Percentiles rank a stretch among this genome's conserved stretches.
These are phyloP conservation scores for Drosophila nasuta DNA, from an alignment of 1,140 invertebrate genomes.

Conservation along the genomic window DNA sequence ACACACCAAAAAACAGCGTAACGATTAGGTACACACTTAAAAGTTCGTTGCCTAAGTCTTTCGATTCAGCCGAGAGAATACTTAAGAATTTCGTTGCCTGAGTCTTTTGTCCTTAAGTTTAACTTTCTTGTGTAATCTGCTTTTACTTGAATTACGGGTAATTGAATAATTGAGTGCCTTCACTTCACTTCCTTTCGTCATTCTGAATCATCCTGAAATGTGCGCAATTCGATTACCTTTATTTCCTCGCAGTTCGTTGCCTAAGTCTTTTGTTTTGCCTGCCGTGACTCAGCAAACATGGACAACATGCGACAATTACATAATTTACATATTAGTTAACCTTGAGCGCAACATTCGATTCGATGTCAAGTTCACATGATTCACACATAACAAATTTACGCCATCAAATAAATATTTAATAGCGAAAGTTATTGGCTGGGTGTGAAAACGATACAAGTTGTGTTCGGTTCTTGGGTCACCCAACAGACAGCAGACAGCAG, in stretches of 20 bases:
- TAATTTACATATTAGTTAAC: constrained; percentile 73
- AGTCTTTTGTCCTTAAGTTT: constrained; percentile 14
- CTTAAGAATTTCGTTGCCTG: constrained; percentile 42
- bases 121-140: neutral
- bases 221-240: neutral
- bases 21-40: too few relatives aligned
- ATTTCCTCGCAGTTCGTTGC: constrained; percentile 47
- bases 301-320: constrained; percentile 41
- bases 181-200: neutral
- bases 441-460: neutral
- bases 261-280: constrained; percentile 58
- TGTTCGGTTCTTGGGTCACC: constrained; percentile 49
- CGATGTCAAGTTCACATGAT: constrained; percentile 68
- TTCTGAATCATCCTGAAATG: neutral
- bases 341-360: constrained; percentile 65
- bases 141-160: neutral
- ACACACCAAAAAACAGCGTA: constrained; percentile 5
- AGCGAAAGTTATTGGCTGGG: constrained; percentile 58
- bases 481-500: constrained; percentile 9
- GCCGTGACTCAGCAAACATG: constrained; percentile 18
- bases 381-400: constrained; percentile 30
- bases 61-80: neutral
- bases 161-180: neutral
- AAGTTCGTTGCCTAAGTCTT: constrained; percentile 31
- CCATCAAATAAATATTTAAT: neutral